A percentile compares a stretch with the other conserved stretches of the same genome.
These are phyloP conservation scores for Cettia cetti DNA, from an alignment of 2,113 vertebrate species.

Conservation along the genomic window DNA sequence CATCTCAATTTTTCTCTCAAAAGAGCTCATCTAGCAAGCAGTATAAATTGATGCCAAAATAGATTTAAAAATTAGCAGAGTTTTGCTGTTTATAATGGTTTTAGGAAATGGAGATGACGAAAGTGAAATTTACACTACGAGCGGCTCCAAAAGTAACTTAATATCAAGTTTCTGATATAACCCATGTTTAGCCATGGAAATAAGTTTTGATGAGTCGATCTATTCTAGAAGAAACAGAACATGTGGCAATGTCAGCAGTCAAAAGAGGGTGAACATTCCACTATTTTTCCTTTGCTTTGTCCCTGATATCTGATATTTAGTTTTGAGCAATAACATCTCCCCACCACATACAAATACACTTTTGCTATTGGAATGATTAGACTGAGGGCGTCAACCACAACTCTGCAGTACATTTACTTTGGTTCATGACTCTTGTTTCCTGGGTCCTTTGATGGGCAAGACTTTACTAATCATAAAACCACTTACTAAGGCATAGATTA, in stretches of 20 bases:
- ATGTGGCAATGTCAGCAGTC: neutral
- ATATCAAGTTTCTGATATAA: neutral
- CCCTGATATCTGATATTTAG: accelerated
- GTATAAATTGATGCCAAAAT: neutral
- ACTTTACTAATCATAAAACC: neutral
- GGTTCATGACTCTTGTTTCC: neutral
- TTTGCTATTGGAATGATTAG: neutral
- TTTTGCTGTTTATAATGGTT: neutral
- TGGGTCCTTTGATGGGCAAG: neutral
- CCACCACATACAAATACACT: neutral
- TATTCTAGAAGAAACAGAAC: neutral
- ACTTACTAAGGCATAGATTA: neutral
- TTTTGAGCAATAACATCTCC: neutral
- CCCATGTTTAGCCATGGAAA: neutral
- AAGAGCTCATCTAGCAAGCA: neutral
- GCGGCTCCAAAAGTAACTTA: neutral
- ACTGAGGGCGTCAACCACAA: neutral
- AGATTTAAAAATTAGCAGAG: neutral
- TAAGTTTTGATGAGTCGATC: neutral
- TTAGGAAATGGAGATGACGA: neutral
- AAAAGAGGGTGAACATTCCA: neutral
- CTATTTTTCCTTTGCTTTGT: neutral
- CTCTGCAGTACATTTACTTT: neutral
- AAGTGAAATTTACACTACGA: neutral
- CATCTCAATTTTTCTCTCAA: neutral